These are phyloP conservation scores for Oryctolagus cuniculus DNA, from an alignment of 2,113 vertebrate genomes.

Conservation along the genomic window DNA sequence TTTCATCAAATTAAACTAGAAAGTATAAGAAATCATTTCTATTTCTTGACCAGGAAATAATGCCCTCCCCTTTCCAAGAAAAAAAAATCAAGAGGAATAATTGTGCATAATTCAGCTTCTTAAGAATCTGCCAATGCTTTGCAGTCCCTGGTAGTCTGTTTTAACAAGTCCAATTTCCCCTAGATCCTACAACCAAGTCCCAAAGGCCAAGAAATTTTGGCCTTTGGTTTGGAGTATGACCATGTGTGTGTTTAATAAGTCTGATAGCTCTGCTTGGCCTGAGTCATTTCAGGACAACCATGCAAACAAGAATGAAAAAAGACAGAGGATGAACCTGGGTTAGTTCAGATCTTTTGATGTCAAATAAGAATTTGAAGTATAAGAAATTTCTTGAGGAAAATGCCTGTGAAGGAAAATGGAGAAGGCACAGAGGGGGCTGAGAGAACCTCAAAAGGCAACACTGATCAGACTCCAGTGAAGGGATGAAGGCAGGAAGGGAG, in stretches of 20 bases:
- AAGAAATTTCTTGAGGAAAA: neutral
- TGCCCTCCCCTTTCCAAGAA: no score
- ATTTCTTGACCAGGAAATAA: neutral
- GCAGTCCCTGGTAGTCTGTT: neutral
- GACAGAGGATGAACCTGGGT: neutral
- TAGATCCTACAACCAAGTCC: neutral
- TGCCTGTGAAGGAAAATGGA: neutral
- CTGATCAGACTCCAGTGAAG: neutral
- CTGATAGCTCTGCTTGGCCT: neutral
- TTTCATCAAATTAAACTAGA: neutral
- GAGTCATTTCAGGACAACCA: slow-evolving; percentile 36
- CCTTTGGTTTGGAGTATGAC: neutral
- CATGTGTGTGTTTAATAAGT: neutral
- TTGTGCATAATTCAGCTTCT: neutral
- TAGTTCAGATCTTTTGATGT: neutral
- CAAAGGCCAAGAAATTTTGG: neutral
- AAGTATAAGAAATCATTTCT: neutral
- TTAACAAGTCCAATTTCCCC: neutral
- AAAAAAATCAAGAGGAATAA: neutral
- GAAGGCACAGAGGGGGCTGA: neutral
- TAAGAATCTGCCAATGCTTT: neutral
- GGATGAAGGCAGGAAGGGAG: neutral
- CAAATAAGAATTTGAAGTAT: neutral
- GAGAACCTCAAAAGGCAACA: neutral
- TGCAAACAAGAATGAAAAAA: neutral